Conservation (phyloP, 2,888 invertebrate genomes). For the Meloe dianella region DNA sequence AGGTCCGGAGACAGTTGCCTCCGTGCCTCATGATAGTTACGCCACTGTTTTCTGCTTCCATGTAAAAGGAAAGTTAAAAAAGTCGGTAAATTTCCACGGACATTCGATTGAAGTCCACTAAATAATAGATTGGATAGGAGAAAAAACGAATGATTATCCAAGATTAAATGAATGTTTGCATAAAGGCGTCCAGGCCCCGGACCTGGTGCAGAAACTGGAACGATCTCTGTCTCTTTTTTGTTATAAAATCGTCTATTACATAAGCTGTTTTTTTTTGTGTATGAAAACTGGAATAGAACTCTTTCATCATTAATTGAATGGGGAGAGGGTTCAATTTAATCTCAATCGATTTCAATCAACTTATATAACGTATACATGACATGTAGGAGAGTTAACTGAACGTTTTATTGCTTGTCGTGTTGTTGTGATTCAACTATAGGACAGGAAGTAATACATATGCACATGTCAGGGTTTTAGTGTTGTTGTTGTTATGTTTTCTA, state of each 20-base stretch:
- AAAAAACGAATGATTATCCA: not conserved
- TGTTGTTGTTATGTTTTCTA: not conserved
- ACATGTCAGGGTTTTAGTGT: slow-evolving; percentile 11
- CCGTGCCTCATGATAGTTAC: too few relatives aligned
- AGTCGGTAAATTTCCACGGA: not conserved
- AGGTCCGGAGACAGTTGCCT: too few relatives aligned
- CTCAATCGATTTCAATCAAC: slow-evolving; percentile 11
- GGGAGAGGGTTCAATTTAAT: not conserved
- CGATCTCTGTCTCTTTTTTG: not conserved
- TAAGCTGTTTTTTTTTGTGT: not conserved
- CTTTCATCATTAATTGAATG: not conserved
- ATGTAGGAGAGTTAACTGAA: slow-evolving; percentile 19
- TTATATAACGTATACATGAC: not conserved
- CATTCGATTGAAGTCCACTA: not conserved
- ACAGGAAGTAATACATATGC: slow-evolving; percentile 32
- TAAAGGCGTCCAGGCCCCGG: not conserved
- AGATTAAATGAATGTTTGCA: not conserved
- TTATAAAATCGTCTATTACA: not conserved
- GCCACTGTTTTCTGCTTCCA: too few relatives aligned
- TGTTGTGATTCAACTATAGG: slow-evolving; percentile 25
- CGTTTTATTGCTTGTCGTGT: slow-evolving; percentile 25
- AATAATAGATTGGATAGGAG: not conserved
- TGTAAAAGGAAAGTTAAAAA: not conserved
- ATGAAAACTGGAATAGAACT: not conserved
- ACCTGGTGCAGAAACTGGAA: slow-evolving; percentile 11